Base-by-base conservation (phyloP, 2,797 vertebrate species). In the Scolopax rusticola region DNA sequence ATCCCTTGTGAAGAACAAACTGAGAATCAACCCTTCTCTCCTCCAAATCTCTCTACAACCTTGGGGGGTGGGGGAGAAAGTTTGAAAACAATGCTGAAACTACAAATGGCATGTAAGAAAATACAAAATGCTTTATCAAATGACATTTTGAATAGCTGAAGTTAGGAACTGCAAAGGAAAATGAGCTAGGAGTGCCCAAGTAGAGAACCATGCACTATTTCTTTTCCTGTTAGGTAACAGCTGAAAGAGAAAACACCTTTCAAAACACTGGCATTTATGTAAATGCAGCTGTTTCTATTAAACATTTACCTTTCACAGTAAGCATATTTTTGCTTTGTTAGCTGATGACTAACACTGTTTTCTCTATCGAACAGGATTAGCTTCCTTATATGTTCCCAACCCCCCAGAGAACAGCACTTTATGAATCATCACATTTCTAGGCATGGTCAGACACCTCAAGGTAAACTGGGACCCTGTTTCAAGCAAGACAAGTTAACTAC, bases 401-500 rank as follows among this genome's bases (percentile, higher is more conserved):
- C 60, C 67, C 60, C 33, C 20, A 15, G 48, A 86, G 69, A 91
- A 82, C 73, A 2, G 6, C 57, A 47, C 68, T 77, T 92, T 61
- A 92, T 93, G 89, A 97, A 89, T 95, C 93, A 96, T 53, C 84
- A 64, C 18, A 87, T 92, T 84, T 89, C 64, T 83, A 96, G 92
- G 92, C 0, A 11, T 85, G 78, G 89, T 87, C 69, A 43, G 71
- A 87, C 84, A 95, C 78, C 61, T 74, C 19, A 28, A 43, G 95
- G 87, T 68, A 96, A 93, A 85, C 36, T 2, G 14, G 53, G 92
- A 93, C 91, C 64, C 84, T 84, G 82, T 64, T 89, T 71, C 81
- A 82, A 89, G 67, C 12, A 30, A 73, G 61, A 36, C 32, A 70
- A 4, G 3, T 89, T 59, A 75, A 81, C 57, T 71, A 33, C 53